Conservation (phyloP, 1,140 invertebrate genomes). For the Venturia canescens region DNA sequence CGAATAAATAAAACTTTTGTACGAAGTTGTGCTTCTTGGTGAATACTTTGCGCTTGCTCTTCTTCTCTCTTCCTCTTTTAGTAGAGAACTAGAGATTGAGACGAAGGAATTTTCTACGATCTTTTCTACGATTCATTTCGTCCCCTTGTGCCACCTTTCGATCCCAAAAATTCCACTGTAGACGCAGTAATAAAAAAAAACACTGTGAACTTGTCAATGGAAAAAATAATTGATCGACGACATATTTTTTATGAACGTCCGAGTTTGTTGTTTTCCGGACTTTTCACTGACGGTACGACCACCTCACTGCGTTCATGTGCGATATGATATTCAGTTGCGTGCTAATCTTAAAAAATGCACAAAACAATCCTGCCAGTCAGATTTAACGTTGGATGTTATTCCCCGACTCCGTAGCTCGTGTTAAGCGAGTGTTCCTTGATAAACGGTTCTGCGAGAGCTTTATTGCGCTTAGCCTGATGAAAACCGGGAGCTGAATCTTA, state of each 20-base stretch:
- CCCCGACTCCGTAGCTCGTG: background rate
- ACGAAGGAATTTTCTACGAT: background rate
- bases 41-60: no score
- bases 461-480: background rate
- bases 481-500: slow-evolving; percentile 38
- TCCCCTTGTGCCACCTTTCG: background rate
- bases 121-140: background rate
- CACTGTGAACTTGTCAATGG: no score
- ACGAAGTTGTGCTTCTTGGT: background rate
- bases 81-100: background rate
- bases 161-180: background rate
- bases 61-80: no score
- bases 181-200: background rate
- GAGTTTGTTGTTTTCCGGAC: no score
- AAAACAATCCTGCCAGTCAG: background rate
- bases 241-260: no score
- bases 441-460: background rate
- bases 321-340: background rate
- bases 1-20: background rate
- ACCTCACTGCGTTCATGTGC: no score
- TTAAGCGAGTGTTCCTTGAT: background rate
- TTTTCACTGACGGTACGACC: no score
- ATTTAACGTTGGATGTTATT: slow-evolving; percentile 32
- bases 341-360: background rate
- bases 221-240: background rate